Percentiles rank a stretch among this genome's conserved stretches.
Conservation (phyloP, 2,888 invertebrate genomes). For the Pedicia rivosa region DNA sequence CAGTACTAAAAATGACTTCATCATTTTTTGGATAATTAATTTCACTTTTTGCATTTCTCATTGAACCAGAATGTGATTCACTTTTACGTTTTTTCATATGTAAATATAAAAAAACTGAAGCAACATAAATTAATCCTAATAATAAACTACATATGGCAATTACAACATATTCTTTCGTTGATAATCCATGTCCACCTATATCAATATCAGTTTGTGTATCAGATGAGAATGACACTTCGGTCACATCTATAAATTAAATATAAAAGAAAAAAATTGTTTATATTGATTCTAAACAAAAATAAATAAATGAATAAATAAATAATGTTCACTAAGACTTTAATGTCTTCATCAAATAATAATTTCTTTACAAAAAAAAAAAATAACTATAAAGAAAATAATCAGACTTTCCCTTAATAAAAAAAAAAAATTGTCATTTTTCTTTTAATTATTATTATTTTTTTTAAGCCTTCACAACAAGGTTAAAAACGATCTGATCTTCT, state of each 20-base stretch:
- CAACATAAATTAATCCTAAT: slow-evolving; percentile 75
- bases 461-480: too few relatives aligned
- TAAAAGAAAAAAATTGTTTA: too few relatives aligned
- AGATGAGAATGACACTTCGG: slow-evolving; percentile 61
- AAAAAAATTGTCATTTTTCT: too few relatives aligned
- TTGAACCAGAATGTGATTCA: slow-evolving; percentile 21
- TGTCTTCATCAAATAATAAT: too few relatives aligned
- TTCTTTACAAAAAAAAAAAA: too few relatives aligned
- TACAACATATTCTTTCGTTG: slow-evolving; percentile 62
- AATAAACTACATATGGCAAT: slow-evolving; percentile 69
- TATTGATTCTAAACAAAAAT: too few relatives aligned
- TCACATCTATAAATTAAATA: slow-evolving; percentile 59
- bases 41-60: slow-evolving; percentile 26
- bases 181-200: slow-evolving; percentile 42
- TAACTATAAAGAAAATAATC: too few relatives aligned
- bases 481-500: too few relatives aligned
- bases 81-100: slow-evolving; percentile 52
- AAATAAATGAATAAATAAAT: too few relatives aligned
- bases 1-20: slow-evolving; percentile 28
- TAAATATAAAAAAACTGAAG: slow-evolving; percentile 68
- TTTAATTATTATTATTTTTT: too few relatives aligned
- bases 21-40: slow-evolving; percentile 33
- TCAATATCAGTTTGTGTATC: slow-evolving; percentile 42
- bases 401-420: too few relatives aligned
- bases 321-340: too few relatives aligned